Evolutionary conservation across 2,888 invertebrate genomes (phyloP), one percentile per base, ranked within the genome.

Genomic region (Brachynemurus nebulosus): DNA sequence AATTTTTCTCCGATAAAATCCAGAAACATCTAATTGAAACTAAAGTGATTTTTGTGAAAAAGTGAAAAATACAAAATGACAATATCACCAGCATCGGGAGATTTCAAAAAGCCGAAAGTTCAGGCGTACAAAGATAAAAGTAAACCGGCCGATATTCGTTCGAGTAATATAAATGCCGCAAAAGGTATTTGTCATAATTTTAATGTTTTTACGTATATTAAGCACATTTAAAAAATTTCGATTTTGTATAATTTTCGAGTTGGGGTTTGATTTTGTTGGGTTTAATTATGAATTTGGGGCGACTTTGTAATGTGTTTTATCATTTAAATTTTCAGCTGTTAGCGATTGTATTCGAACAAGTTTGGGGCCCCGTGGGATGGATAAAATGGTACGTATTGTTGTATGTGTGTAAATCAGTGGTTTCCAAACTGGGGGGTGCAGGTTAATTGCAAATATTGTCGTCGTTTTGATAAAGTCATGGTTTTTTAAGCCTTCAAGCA

Each of bases 261-360:
- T n/a, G n/a, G n/a, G n/a, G n/a, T n/a, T n/a, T n/a, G n/a, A n/a
- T n/a, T n/a, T n/a, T n/a, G n/a, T n/a, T n/a, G n/a, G n/a, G n/a
- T n/a, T n/a, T n/a, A n/a, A n/a, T n/a, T n/a, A n/a, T n/a, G n/a
- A n/a, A n/a, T n/a, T n/a, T n/a, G n/a, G n/a, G n/a, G n/a, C n/a
- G n/a, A n/a, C n/a, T n/a, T n/a, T n/a, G n/a, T n/a, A n/a, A n/a
- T n/a, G n/a, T n/a, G 2, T 30, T 30, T 30, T 30, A 8, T 2
- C 30, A 12, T 4, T 30, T 30, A 11, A 30, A 30, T 52, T 71
- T 77, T 48, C 67, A 95, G 96, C 97, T 69, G 95, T 98, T 44
- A 89, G 95, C 51, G 92, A 96, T 89, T 96, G 97, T 11, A 90
- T 99, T 58, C 82, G 97, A 48, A 99, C 98, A 11, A 96, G 96